Evolutionary conservation across 2,113 vertebrate genomes (phyloP), one percentile per base, ranked within the genome.

Genomic region (Eretmochelys imbricata): DNA sequence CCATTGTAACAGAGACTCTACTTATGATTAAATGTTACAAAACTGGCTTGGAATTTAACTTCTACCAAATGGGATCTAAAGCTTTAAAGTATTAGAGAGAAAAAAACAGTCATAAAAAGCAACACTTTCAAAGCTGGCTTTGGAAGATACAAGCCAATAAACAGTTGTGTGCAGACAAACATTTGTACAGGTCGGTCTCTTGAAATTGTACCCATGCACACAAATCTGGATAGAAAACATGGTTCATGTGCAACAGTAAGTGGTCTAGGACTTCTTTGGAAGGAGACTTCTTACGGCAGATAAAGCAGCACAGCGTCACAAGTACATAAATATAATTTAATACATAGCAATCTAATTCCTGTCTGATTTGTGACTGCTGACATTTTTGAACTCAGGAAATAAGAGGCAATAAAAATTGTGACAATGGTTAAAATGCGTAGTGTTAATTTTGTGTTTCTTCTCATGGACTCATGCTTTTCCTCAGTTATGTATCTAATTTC

Each of bases 311-410:
- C 85, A 87, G 27, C 38, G 97, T 97, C 98, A 91, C 48, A 96
- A 91, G 87, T 90, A 46, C 35, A 93, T 93, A 98, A 98, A 96
- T 89, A 86, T 22, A 96, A 94, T 96, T 96, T 96, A 97, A 84
- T 94, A 93, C 89, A 65, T 2, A 85, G 54, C 78, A 84, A 88
- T 96, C 87, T 94, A 91, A 87, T 54, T 65, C 87, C 91, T 96
- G 92, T 85, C 91, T 97, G 94, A 97, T 97, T 96, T 93, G 84
- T 97, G 82, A 85, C 81, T 94, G 46, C 89, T 95, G 94, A 92
- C 95, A 95, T 89, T 80, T 92, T 79, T 91, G 80, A 97, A 82
- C 38, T 91, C 54, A 82, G 75, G 81, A 96, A 96, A 92, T 92
- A 96, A 96, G 72, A 95, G 24, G 16, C 62, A 91, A 69, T 82